Percentiles rank a stretch among this genome's conserved stretches.
Evolutionary conservation across 2,113 vertebrate genomes (phyloP).

Genomic region (Condylura cristata): DNA sequence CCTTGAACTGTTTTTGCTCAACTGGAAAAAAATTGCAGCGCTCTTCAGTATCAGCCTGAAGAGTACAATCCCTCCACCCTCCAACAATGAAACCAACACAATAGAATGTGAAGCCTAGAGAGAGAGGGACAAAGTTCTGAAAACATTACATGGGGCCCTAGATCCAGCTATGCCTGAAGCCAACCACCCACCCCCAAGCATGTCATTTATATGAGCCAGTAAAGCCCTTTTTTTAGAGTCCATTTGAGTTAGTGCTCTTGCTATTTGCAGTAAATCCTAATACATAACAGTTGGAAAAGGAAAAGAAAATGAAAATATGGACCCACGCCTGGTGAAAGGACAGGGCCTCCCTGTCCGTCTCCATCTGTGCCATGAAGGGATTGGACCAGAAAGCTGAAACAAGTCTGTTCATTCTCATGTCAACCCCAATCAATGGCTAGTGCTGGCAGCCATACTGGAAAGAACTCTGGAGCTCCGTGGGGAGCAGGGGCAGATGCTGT

Average conservation of each 20-base stretch:
- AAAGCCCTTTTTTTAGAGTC: background rate
- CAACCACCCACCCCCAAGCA: background rate
- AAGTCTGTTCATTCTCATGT: background rate
- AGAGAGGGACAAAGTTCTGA: background rate
- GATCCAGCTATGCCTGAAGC: conserved; percentile 22
- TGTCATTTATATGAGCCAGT: background rate
- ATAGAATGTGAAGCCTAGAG: background rate
- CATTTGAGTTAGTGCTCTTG: background rate
- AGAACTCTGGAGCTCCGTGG: background rate
- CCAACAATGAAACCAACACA: background rate
- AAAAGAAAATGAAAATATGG: background rate
- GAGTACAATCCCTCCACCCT: background rate
- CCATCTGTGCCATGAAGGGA: background rate
- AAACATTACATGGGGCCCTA: background rate
- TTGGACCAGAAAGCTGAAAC: background rate
- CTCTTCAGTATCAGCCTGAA: background rate
- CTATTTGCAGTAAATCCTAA: background rate
- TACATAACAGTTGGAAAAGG: background rate
- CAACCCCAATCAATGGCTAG: background rate
- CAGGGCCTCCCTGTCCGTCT: background rate
- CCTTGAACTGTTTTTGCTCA: background rate
- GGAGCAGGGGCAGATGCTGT: background rate
- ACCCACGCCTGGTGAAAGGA: background rate
- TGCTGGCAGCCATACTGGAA: background rate
- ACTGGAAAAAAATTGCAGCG: no score